These are phyloP conservation scores for Agrilus planipennis DNA, from an alignment of 1,140 invertebrate species.

Conservation along the genomic window DNA sequence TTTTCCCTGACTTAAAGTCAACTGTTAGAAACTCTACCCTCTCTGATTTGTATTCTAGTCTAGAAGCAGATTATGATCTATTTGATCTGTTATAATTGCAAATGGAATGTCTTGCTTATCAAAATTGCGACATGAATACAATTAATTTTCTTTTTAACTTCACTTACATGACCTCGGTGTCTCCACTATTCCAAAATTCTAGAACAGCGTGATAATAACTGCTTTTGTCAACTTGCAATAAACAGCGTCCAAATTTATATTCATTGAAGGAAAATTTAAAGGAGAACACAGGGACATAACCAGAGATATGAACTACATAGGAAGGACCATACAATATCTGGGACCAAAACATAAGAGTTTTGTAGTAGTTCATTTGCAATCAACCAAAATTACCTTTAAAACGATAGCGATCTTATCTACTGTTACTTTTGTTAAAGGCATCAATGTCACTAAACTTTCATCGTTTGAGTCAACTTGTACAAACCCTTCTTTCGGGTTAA, in stretches of 20 bases:
- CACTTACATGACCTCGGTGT: slow-evolving; percentile 27
- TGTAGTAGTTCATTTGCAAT: background rate
- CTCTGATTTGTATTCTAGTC: slow-evolving; percentile 29
- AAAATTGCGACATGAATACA: too few species aligned
- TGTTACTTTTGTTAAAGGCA: slow-evolving; percentile 7
- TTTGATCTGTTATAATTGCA: slow-evolving; percentile 3
- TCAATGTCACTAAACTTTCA: slow-evolving; percentile 4
- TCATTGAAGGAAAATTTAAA: slow-evolving; percentile 32
- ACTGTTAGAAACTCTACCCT: slow-evolving; percentile 26
- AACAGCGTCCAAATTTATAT: slow-evolving; percentile 36
- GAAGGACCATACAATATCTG: slow-evolving; percentile 34
- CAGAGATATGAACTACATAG: slow-evolving; percentile 30
- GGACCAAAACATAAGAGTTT: too few species aligned
- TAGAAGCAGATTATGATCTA: too few species aligned
- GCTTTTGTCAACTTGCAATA: slow-evolving; percentile 26
- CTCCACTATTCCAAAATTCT: slow-evolving; percentile 30
- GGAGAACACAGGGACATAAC: slow-evolving; percentile 17
- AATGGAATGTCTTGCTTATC: too few species aligned
- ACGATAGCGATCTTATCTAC: slow-evolving; percentile 12
- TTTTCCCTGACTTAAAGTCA: slow-evolving; percentile 16
- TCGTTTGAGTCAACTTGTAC: slow-evolving; percentile 14
- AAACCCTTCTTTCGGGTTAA: slow-evolving; percentile 22
- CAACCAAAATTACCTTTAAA: slow-evolving; percentile 26
- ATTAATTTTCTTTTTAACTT: too few species aligned
- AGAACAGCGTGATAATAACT: slow-evolving; percentile 24